A percentile compares a stretch with the other conserved stretches of the same genome.
Evolutionary conservation across 1,140 invertebrate genomes (phyloP).

Genomic region (Nylanderia fulva): DNA sequence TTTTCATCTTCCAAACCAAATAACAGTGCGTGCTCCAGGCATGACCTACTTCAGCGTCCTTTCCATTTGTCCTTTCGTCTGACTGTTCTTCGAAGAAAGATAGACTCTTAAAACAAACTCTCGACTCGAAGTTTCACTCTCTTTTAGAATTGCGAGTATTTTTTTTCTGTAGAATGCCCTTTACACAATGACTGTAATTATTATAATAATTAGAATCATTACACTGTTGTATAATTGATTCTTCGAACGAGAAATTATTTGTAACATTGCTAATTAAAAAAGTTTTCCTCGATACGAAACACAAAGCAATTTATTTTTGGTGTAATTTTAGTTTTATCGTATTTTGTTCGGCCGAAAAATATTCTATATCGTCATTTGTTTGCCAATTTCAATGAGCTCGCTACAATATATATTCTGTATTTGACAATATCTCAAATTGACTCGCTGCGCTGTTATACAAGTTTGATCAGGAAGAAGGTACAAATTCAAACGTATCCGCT

Average conservation of each 20-base stretch:
- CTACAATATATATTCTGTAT: neutral
- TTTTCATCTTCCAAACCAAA: slow-evolving; percentile 46
- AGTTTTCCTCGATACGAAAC: neutral
- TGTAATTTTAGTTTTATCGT: neutral
- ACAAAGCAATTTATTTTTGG: neutral
- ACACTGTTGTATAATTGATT: neutral
- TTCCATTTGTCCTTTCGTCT: slow-evolving; percentile 25
- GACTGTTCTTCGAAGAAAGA: slow-evolving; percentile 6
- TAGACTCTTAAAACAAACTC: slow-evolving; percentile 35
- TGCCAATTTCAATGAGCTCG: neutral
- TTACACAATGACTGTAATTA: neutral
- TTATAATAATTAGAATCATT: neutral
- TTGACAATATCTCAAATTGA: slow-evolving; percentile 15
- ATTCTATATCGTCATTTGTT: neutral
- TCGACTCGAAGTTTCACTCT: neutral
- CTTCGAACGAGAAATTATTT: neutral
- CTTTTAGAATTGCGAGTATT: neutral
- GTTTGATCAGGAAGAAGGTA: slow-evolving; percentile 13
- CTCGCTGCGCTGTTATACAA: neutral
- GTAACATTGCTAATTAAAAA: neutral
- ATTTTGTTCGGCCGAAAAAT: neutral
- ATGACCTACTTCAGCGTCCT: slow-evolving; percentile 26
- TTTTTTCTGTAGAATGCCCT: neutral
- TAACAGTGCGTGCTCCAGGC: slow-evolving; percentile 26
- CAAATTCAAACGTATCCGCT: slow-evolving; percentile 33